Conservation (phyloP, 2,888 invertebrate genomes). For the Bugula neritina region DNA sequence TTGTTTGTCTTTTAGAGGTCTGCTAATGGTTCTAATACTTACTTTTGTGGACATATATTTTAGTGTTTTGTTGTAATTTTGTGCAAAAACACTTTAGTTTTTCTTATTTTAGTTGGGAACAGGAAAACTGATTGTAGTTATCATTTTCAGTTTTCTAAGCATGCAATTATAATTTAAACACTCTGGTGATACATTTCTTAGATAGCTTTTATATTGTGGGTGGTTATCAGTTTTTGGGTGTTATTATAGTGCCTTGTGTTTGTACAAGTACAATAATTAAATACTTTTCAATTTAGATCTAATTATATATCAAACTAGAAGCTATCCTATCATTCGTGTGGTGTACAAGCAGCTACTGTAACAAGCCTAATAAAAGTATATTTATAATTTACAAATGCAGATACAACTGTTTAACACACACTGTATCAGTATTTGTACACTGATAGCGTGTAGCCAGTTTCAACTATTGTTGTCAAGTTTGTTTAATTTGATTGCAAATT, state of each 20-base stretch:
- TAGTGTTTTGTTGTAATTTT: too few relatives aligned
- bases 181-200: too few relatives aligned
- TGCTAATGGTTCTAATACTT: too few relatives aligned
- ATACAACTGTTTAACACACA: neutral
- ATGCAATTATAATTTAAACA: neutral
- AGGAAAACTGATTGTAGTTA: neutral
- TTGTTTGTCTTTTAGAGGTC: neutral
- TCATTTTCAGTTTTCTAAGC: neutral
- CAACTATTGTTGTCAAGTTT: neutral
- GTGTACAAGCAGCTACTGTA: neutral
- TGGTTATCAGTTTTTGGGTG: neutral
- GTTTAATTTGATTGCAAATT: neutral
- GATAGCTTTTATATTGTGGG: too few relatives aligned
- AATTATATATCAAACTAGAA: neutral
- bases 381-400: neutral
- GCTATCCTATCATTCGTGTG: neutral
- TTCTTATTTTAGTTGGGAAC: too few relatives aligned
- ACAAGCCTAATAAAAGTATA: neutral
- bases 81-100: too few relatives aligned
- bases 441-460: neutral
- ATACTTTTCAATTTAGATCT: neutral
- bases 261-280: neutral
- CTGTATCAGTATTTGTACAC: neutral
- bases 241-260: neutral
- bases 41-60: too few relatives aligned